Percentiles rank a stretch among this genome's conserved stretches.
phyloP scores from a whole-genome alignment of 2,888 invertebrate species.

The Syrista parreyssii region DNA sequence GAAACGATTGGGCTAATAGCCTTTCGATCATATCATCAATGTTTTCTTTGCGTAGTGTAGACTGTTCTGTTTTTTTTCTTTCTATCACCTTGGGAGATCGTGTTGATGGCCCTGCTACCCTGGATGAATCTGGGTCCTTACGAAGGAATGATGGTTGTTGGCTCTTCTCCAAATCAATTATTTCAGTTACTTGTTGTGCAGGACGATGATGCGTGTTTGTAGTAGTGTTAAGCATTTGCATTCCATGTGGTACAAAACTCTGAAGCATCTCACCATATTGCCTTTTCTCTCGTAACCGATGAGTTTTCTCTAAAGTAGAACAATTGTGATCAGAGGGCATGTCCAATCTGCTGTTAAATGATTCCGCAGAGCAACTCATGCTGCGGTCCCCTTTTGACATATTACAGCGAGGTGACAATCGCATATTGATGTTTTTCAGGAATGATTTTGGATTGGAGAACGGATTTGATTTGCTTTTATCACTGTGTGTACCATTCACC shows the following conservation, averaged over 20 bases:
- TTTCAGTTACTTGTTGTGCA: conserved; percentile 33
- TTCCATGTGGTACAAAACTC: conserved; percentile 40
- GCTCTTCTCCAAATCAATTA: conserved; percentile 50
- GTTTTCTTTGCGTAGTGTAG: background rate
- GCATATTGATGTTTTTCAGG: background rate
- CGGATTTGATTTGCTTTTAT: conserved; percentile 21
- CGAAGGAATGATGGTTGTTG: conserved; percentile 11
- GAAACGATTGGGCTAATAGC: background rate
- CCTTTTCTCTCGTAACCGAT: conserved; percentile 44
- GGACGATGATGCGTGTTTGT: conserved; percentile 25
- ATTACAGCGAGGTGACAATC: background rate
- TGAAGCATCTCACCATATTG: conserved; percentile 52
- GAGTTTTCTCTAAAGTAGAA: conserved; percentile 26
- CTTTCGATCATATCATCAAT: background rate
- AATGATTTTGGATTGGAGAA: conserved; percentile 9
- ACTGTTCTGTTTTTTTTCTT: background rate
- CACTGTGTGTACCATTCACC: conserved; percentile 28
- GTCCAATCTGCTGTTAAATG: conserved; percentile 2
- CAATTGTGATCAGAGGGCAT: background rate
- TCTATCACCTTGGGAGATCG: background rate
- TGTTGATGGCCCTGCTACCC: background rate
- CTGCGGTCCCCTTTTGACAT: conserved; percentile 1
- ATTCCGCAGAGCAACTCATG: background rate
- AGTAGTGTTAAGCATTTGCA: conserved; percentile 30
- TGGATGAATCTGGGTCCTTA: background rate